Evolutionary conservation across 2,113 vertebrate genomes (phyloP), one percentile per base, ranked within the genome.

Genomic region (Mirza zaza): DNA sequence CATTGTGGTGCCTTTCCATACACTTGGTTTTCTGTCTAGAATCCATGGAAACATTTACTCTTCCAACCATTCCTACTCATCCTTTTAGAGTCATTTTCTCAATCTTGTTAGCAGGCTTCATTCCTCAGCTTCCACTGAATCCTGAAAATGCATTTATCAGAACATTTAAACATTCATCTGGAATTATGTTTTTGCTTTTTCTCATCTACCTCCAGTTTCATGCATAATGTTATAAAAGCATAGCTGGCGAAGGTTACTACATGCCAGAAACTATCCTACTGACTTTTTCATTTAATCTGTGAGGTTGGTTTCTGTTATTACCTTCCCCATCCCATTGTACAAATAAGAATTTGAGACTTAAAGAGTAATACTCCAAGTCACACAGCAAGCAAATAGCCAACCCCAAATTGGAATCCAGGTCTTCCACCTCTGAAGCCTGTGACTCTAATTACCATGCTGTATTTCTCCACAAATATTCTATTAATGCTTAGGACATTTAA

Each of bases 1-100:
- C 18, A 20, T 4, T 50, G 3, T 15, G 8, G 12, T 55, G 14
- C 14, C 9, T 34, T 55, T 36, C 2, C 2, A 23, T 2, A 20
- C 0, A 14, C 27, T n/a, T 21, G 2, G 15, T 8, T n/a, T 87
- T 42, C 25, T 55, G 12, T 20, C 6, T 12, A 3, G 5, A 84
- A n/a, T 34, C 12, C 42, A 48, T 4, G 23, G 3, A 6, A 12
- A 10, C 20, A 2, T 17, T 81, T 79, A 2, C 42, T 4, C 29
- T 61, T 73, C 11, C 12, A 48, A 8, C 3, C 27, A 6, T 55
- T 90, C 13, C 21, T 45, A 11, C 4, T 86, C 14, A 48, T 79
- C 27, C 23, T 50, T 73, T 67, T 27, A 79, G 34, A 89, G 2
- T 4, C 12, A 77, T 29, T 8, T 29, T 79, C 6, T 71, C 34